Base-by-base conservation (phyloP, 1,140 invertebrate genomes). In the Lucilia cuprina region DNA sequence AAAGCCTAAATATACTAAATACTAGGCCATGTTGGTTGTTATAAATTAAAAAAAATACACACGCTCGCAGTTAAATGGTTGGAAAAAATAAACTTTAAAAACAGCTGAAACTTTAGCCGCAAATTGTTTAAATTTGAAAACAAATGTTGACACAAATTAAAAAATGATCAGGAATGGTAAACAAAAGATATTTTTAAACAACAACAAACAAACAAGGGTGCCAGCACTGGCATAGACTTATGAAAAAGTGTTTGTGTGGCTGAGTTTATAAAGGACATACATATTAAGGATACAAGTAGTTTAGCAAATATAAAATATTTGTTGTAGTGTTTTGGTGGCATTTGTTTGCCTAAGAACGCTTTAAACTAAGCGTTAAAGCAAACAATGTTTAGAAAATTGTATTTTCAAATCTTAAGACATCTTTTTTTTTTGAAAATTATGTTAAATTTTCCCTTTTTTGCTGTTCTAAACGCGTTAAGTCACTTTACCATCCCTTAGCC, bases 111-210 rank as follows among this genome's bases (percentile, higher is more conserved):
- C 19, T 80, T 50, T 80, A 49, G 41, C 77, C 77, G 14, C 77
- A 80, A 80, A 80, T 80, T 80, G 77, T 80, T 80, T 19, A 49
- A 80, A 77, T 77, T 30, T 77, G 35, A 49, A 80, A 80, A 49
- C 47, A 80, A 80, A 80, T 80, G 41, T 80, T 80, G 77, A 80
- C 77, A 80, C n/a, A 80, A 80, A 80, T 80, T 80, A 80, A 80
- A 80, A 80, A 80, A 47, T 80, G 77, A 80, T 80, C 77, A 80
- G 77, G 41, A 19, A 50, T 21, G 25, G 77, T 49, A 80, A 80
- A 80, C 77, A 80, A 50, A 47, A 78, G 25, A 47, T 9, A 78
- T n/a, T 17, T 17, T 17, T 47, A 30, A 30, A 30, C 25, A 30
- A 47, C 75, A 78, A 17, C 35, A 0, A 5, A 49, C 49, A 49